A percentile compares a stretch with the other conserved stretches of the same genome.
phyloP scores from a whole-genome alignment of 2,888 invertebrate species.

The Atethmia centrago region DNA sequence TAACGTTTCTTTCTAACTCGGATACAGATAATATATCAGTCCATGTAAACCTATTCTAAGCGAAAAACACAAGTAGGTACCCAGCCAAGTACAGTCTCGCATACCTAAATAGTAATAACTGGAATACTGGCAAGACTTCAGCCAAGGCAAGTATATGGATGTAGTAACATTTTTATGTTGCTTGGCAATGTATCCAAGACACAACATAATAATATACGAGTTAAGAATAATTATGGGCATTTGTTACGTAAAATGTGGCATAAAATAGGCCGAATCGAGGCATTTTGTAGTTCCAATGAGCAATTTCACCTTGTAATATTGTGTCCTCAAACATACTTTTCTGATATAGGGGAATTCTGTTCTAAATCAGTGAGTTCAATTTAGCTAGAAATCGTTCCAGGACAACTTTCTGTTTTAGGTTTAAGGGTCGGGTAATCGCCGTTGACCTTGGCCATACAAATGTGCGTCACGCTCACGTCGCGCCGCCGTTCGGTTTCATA shows the following conservation, averaged over 20 bases:
- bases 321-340: not conserved
- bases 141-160: conserved; percentile 1
- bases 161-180: conserved; percentile 50
- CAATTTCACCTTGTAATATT: conserved; percentile 2
- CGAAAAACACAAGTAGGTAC: not conserved
- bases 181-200: conserved; percentile 45
- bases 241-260: conserved; percentile 23
- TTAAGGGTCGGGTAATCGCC: too few relatives aligned
- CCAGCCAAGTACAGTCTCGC: conserved; percentile 19
- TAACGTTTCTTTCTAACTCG: not conserved
- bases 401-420: not conserved
- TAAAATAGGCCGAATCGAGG: not conserved
- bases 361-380: not conserved
- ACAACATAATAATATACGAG: conserved; percentile 38
- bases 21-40: not conserved
- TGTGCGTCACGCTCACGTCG: too few relatives aligned
- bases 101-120: conserved; percentile 39
- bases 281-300: conserved; percentile 11
- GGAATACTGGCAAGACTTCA: conserved; percentile 37
- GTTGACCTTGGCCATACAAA: too few relatives aligned
- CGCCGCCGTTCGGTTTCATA: too few relatives aligned
- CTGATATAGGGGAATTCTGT: not conserved
- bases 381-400: not conserved
- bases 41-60: not conserved
- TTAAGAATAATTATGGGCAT: conserved; percentile 45